Evolutionary conservation across 2,113 vertebrate genomes (phyloP), one percentile per base, ranked within the genome.

Genomic region (Daubentonia madagascariensis): DNA sequence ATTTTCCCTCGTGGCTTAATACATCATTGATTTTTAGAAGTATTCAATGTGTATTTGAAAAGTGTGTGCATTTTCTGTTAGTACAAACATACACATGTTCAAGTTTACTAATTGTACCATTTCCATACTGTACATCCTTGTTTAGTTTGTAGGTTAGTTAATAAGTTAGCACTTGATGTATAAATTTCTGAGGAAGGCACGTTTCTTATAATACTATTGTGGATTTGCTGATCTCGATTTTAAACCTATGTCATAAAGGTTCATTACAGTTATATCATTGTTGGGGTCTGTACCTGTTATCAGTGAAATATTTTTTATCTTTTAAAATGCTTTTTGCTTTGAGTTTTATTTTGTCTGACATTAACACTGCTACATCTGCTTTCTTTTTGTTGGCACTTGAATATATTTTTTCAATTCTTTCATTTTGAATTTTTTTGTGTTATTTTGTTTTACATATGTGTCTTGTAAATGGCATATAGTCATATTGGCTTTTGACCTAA

Each of bases 401-500:
- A 52, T 96, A 61, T 96, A 80, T 59, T 95, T 92, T 93, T 87
- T 96, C 78, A 89, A n/a, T 96, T 37, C 40, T 91, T 97, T 96
- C 92, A 93, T 94, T 96, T 91, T 96, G 85, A 85, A 81, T 22
- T 28, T 90, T 96, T 97, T 65, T 87, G 37, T 86, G 45, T 75
- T 85, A 93, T 85, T 96, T 97, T 94, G 45, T 90, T 97, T 96
- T 93, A 92, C n/a, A 50, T 94, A 85, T 91, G 30, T 91, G 35
- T 93, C 52, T 96, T 91, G 8, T 85, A 94, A 92, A 73, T 90
- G 86, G 59, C 83, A 87, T 87, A 52, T 22, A 84, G 50, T 52
- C 52, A 92, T 92, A 73, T 65, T 93, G 90, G 68, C 79, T 92
- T 89, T 89, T 89, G 85, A 97, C 45, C 37, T 97, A 89, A 85